Evolutionary conservation across 2,113 vertebrate genomes (phyloP), one percentile per base, ranked within the genome.

Genomic region (Cephalopterus ornatus): DNA sequence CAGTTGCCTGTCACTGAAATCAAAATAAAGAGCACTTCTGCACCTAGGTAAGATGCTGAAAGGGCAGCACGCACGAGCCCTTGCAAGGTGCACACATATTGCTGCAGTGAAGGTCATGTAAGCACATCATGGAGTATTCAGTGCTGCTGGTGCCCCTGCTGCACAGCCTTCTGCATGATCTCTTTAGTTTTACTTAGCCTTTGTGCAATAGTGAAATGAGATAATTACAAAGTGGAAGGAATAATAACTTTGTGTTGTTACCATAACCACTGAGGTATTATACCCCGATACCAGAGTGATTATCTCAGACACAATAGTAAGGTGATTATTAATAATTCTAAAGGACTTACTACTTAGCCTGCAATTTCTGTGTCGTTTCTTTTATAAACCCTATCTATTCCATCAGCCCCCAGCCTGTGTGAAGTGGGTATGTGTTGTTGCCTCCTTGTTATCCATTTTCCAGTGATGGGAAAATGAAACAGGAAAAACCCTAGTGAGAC

Each of bases 211-310:
- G 65, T 92, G 83, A 95, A 96, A 96, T 93, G 86, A 94, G 91
- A 87, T 95, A 96, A 97, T 97, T 97, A 93, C 61, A 27, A 93
- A 95, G 88, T 84, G 85, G 88, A 97, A 94, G 92, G 83, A 96
- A 88, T 96, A 95, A 96, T 95, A 94, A 94, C 72, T 96, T 90
- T 1, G 70, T 81, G 94, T 93, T 96, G 95, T 96, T 95, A 37
- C 83, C 32, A 12, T 96, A 95, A 96, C 93, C 90, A 80, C 95
- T 88, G 72, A 83, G 68, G 93, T 94, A 96, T 95, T 96, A 92
- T 94, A 91, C 76, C 39, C 59, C 14, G 76, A 84, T 89, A 92
- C 65, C 8, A 11, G 56, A 0, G 0, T 90, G 93, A 95, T 97
- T 95, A 92, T 84, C 90, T 92, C 74, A 61, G 41, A 35, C 90